A percentile compares a stretch with the other conserved stretches of the same genome.
Evolutionary conservation across 2,113 vertebrate genomes (phyloP).

Genomic region (Brienomyrus brachyistius): DNA sequence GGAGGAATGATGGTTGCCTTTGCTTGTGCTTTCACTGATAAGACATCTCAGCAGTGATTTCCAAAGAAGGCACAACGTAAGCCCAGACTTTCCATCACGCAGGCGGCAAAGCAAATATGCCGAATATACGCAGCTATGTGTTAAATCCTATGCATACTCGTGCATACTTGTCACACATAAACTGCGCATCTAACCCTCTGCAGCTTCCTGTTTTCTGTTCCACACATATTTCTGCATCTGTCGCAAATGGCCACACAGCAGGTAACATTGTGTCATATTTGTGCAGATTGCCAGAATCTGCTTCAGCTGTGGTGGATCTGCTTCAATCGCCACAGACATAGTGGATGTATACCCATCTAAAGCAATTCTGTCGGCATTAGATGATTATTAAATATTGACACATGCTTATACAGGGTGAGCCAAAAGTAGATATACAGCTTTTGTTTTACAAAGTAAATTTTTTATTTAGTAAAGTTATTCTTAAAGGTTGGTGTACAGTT

Average conservation of each 20-base stretch:
- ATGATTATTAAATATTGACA: not conserved
- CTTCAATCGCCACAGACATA: not conserved
- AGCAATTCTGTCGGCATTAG: not conserved
- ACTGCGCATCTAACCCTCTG: not conserved
- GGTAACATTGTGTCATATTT: not conserved
- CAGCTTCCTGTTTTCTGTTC: not conserved
- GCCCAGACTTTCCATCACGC: not conserved
- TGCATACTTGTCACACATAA: not conserved
- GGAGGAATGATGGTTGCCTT: conserved; percentile 10
- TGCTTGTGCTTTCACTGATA: conserved; percentile 11
- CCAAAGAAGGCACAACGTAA: not conserved
- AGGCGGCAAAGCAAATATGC: not conserved
- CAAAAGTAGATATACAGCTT: not conserved
- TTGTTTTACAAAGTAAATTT: not conserved
- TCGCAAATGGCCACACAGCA: not conserved
- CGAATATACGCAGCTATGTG: not conserved
- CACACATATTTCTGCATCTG: not conserved
- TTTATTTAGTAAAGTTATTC: not conserved
- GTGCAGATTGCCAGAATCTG: not conserved
- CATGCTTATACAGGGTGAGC: not conserved
- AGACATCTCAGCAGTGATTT: conserved; percentile 11
- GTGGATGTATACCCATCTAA: not conserved
- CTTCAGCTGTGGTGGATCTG: not conserved
- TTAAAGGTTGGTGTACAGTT: not conserved
- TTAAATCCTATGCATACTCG: too few relatives aligned